Evolutionary conservation across 2,113 vertebrate species (phyloP).

Genomic region (Siniperca chuatsi): DNA sequence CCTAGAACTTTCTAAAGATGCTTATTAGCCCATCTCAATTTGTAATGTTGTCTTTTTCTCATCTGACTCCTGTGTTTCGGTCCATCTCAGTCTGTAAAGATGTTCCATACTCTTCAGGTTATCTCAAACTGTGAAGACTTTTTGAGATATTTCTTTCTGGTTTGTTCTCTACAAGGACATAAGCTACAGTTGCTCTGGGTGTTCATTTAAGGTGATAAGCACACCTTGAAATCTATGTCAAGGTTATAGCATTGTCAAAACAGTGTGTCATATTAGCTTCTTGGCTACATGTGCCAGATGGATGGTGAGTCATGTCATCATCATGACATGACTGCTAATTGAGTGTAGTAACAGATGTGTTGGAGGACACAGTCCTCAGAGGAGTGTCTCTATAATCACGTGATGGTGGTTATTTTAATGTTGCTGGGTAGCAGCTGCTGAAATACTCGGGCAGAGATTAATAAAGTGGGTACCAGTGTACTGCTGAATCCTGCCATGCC

Average conservation of each 20-base stretch:
- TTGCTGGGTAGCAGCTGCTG: neutral
- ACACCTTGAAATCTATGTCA: neutral
- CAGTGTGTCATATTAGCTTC: neutral
- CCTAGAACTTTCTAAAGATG: no score
- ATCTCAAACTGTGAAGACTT: neutral
- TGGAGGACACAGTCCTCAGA: constrained; percentile 9
- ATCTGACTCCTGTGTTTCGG: neutral
- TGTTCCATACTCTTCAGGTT: neutral
- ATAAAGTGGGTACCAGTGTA: constrained; percentile 1
- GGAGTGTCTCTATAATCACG: neutral
- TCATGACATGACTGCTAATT: constrained; percentile 17
- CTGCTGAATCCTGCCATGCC: constrained; percentile 20
- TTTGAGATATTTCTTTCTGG: neutral
- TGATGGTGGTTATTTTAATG: neutral
- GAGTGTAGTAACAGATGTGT: constrained; percentile 31
- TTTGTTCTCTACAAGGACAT: neutral
- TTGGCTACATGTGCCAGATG: constrained; percentile 13
- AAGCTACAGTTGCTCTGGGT: neutral
- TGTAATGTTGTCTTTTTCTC: neutral
- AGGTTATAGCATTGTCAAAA: neutral
- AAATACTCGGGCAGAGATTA: constrained; percentile 16
- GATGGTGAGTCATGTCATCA: constrained; percentile 15
- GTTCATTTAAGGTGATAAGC: neutral
- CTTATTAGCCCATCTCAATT: neutral
- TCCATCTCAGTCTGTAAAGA: neutral